phyloP scores from a whole-genome alignment of 2,113 vertebrate genomes.

The Alouatta palliata region DNA sequence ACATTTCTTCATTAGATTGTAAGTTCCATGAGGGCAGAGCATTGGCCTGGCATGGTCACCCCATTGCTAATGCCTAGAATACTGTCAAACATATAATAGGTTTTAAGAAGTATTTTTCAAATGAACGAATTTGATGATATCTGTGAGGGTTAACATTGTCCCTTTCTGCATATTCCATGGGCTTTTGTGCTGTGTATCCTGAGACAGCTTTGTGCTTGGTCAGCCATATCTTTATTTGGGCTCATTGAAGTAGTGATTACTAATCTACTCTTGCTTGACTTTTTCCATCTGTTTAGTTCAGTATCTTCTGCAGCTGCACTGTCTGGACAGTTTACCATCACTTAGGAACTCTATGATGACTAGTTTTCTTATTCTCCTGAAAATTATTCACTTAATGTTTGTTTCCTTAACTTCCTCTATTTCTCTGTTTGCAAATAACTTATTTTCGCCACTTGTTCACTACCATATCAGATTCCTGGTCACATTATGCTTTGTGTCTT shows the following conservation, averaged over 20 bases:
- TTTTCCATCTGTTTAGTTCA: not conserved
- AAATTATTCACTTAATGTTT: not conserved
- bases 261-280: slow-evolving; percentile 27
- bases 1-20: not conserved
- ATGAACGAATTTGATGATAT: slow-evolving; percentile 39
- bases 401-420: not conserved
- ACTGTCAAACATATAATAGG: not conserved
- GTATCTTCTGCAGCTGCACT: slow-evolving; percentile 14
- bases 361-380: slow-evolving; percentile 5
- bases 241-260: slow-evolving; percentile 11
- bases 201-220: not conserved
- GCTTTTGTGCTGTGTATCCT: not conserved
- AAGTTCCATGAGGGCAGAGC: not conserved
- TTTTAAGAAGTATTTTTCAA: slow-evolving; percentile 34
- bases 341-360: slow-evolving; percentile 19
- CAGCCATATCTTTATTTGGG: not conserved
- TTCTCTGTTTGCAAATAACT: slow-evolving; percentile 50
- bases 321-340: not conserved
- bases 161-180: not conserved
- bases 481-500: slow-evolving; percentile 50
- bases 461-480: slow-evolving; percentile 50
- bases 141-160: slow-evolving; percentile 33
- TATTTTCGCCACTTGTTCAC: slow-evolving; percentile 28
- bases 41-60: slow-evolving; percentile 17
- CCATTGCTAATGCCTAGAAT: not conserved